Percentiles rank a stretch among this genome's conserved stretches.
Evolutionary conservation across 2,797 vertebrate species (phyloP).

Genomic region (Sebastolobus altivelis): DNA sequence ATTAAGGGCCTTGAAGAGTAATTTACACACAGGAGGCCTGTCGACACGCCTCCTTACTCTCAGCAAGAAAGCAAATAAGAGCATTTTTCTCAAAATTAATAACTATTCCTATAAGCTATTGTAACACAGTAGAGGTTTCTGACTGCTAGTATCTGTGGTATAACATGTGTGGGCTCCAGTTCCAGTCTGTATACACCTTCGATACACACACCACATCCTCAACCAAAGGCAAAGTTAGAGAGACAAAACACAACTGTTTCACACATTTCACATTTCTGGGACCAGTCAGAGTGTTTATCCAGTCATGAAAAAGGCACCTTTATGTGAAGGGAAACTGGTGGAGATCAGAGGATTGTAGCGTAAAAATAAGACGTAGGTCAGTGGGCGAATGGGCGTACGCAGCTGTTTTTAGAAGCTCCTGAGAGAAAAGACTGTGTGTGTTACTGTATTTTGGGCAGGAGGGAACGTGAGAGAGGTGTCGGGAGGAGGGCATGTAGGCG

Average conservation of each 20-base stretch:
- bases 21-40: background rate
- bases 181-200: conserved; percentile 43
- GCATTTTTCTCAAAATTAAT: background rate
- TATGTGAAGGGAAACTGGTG: conserved; percentile 61
- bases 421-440: conserved; percentile 47
- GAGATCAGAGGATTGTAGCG: conserved; percentile 37
- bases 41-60: background rate
- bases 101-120: background rate
- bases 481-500: conserved; percentile 45
- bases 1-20: background rate
- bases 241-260: conserved; percentile 60
- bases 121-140: background rate
- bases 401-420: conserved; percentile 65
- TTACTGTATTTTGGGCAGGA: conserved; percentile 60
- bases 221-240: conserved; percentile 34
- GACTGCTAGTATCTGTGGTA: conserved; percentile 11
- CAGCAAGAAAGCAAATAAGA: background rate
- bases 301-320: conserved; percentile 63
- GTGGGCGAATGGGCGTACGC: background rate
- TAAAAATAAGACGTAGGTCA: conserved; percentile 61
- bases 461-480: conserved; percentile 61
- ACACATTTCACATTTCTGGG: conserved; percentile 39
- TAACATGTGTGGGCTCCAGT: conserved; percentile 29
- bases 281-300: conserved; percentile 45
- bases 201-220: conserved; percentile 38